phyloP scores from a whole-genome alignment of 2,797 vertebrate genomes.

The Cephalopachus bancanus region DNA sequence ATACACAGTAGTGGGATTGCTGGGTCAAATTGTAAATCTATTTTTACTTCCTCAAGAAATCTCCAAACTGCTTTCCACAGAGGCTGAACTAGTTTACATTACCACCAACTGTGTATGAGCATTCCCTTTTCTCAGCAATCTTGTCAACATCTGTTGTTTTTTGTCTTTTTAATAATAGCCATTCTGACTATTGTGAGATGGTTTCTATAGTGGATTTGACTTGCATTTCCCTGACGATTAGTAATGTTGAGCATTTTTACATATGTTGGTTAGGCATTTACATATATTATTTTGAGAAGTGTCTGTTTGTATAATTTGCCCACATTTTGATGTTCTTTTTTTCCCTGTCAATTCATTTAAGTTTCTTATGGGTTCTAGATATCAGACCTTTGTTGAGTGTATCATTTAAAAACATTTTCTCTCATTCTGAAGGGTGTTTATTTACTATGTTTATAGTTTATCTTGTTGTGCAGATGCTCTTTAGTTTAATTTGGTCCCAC shows the following conservation, averaged over 20 bases:
- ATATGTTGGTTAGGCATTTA: not conserved
- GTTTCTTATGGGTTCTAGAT: not conserved
- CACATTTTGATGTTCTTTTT: not conserved
- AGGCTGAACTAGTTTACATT: no score
- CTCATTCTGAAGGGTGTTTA: not conserved
- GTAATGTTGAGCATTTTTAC: not conserved
- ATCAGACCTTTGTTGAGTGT: not conserved
- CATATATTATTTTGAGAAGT: no score
- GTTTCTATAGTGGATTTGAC: not conserved
- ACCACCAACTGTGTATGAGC: no score
- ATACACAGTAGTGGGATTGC: no score
- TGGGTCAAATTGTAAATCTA: no score
- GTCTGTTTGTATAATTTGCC: not conserved
- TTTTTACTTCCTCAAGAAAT: no score
- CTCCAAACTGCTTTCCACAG: no score
- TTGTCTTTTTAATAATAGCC: not conserved
- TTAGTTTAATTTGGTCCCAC: not conserved
- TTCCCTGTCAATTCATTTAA: not conserved
- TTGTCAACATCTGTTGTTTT: not conserved
- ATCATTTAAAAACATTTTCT: not conserved
- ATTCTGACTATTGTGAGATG: not conserved
- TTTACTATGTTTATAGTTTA: not conserved
- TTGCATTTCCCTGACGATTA: not conserved
- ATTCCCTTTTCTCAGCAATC: no score
- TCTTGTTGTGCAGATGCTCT: not conserved